Evolutionary conservation across 2,888 invertebrate species (phyloP).

Genomic region (Drosophila mayaguana): DNA sequence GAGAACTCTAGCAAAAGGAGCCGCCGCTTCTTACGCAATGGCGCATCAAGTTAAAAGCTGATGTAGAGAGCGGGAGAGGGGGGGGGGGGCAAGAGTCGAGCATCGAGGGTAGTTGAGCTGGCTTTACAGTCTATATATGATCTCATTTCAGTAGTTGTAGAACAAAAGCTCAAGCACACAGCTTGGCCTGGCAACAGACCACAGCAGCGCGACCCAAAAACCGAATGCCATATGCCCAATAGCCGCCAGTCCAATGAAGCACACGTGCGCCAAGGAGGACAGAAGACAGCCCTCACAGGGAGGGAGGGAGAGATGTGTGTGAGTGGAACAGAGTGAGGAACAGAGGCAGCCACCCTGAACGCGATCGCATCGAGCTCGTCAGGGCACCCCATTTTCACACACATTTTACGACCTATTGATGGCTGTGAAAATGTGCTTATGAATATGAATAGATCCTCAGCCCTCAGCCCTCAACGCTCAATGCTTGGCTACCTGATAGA

Average conservation of each 20-base stretch:
- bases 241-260: not conserved
- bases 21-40: conserved; percentile 52
- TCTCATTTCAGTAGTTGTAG: conserved; percentile 51
- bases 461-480: conserved; percentile 2
- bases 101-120: conserved; percentile 5
- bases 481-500: conserved; percentile 40
- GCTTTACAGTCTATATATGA: conserved; percentile 39
- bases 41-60: conserved; percentile 45
- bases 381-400: conserved; percentile 70
- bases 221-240: conserved; percentile 21
- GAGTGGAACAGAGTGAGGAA: not conserved
- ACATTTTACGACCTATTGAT: conserved; percentile 77
- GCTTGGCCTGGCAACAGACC: conserved; percentile 48
- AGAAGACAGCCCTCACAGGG: conserved; percentile 3
- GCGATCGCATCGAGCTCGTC: conserved; percentile 23
- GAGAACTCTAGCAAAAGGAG: conserved; percentile 43
- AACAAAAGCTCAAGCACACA: conserved; percentile 43
- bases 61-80: not conserved
- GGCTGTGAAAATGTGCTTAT: conserved; percentile 77
- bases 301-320: not conserved
- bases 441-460: conserved; percentile 69
- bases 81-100: not conserved
- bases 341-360: conserved; percentile 65
- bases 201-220: not conserved
- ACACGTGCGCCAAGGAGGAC: conserved; percentile 46